These are phyloP conservation scores for Megaceryle alcyon DNA, from an alignment of 2,797 vertebrate species.

Conservation along the genomic window DNA sequence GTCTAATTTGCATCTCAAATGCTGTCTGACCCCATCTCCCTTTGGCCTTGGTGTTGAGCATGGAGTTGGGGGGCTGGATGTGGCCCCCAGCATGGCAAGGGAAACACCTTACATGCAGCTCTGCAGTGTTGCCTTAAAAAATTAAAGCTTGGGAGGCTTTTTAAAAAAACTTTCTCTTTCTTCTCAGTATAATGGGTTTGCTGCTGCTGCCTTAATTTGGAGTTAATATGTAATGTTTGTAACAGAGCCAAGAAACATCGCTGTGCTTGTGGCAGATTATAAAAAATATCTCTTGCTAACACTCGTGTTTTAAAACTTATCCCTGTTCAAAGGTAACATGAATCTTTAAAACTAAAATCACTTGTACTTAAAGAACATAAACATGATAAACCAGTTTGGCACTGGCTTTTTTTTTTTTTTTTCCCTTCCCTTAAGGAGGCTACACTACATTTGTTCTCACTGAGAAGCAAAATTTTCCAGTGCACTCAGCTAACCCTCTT, in stretches of 20 bases:
- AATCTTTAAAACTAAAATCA: slow-evolving; percentile 62
- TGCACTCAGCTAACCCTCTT: background rate
- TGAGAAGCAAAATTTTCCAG: background rate
- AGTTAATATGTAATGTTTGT: slow-evolving; percentile 69
- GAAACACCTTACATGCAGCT: background rate
- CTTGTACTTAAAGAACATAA: slow-evolving; percentile 55
- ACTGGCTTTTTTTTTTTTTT: background rate
- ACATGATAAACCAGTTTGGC: slow-evolving; percentile 66
- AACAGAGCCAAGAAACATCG: slow-evolving; percentile 28
- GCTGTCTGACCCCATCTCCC: background rate
- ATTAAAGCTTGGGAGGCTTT: slow-evolving; percentile 1
- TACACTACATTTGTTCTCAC: background rate
- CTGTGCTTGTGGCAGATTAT: slow-evolving; percentile 46
- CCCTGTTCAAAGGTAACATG: slow-evolving; percentile 62
- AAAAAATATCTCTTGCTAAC: slow-evolving; percentile 51
- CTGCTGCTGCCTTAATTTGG: slow-evolving; percentile 68
- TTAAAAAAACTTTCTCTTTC: background rate
- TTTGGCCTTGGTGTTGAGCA: background rate
- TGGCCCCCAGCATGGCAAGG: fast-evolving
- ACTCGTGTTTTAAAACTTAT: slow-evolving; percentile 50
- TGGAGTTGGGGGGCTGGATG: background rate
- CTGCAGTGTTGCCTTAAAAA: slow-evolving; percentile 34
- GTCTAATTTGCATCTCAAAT: background rate
- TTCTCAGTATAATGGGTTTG: slow-evolving; percentile 47
- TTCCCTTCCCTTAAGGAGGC: slow-evolving; percentile 15